These are phyloP conservation scores for Nephila pilipes DNA, from an alignment of 1,140 invertebrate species.

Conservation along the genomic window DNA sequence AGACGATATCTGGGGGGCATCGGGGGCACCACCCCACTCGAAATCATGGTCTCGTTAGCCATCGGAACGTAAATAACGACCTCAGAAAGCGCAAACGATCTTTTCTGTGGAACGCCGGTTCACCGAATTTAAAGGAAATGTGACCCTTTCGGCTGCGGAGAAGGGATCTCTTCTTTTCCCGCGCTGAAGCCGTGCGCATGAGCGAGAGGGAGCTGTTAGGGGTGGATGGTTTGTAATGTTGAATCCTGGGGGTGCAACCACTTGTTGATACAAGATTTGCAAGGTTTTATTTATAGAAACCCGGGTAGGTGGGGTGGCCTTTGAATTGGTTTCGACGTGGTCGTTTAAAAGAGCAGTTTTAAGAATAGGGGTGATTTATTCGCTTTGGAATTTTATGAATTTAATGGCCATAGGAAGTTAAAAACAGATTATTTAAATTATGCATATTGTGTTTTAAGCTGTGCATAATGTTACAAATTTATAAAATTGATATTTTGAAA, in stretches of 20 bases:
- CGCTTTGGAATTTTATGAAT: too few species aligned
- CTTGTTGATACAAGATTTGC: conserved; percentile 16
- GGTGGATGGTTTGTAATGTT: neutral
- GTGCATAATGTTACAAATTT: too few species aligned
- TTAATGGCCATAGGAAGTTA: too few species aligned
- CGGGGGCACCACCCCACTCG: conserved; percentile 78
- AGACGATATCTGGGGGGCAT: conserved; percentile 87
- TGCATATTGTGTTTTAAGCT: too few species aligned
- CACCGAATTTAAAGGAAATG: conserved; percentile 6
- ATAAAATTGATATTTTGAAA: too few species aligned
- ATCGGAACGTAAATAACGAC: neutral
- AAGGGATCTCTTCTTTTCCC: conserved; percentile 37
- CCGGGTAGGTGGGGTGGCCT: neutral
- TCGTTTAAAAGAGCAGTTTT: neutral
- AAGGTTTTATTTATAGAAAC: neutral
- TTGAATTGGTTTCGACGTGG: neutral
- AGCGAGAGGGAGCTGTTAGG: neutral
- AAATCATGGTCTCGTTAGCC: conserved; percentile 33
- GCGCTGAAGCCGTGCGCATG: conserved; percentile 17
- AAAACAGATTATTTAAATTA: too few species aligned
- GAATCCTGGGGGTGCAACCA: neutral
- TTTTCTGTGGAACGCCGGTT: neutral
- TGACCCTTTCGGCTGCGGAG: conserved; percentile 1
- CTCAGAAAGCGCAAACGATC: neutral
- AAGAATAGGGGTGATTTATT: neutral